Evolutionary conservation across 2,888 invertebrate genomes (phyloP).

Genomic region (Drosophila peninsularis): DNA sequence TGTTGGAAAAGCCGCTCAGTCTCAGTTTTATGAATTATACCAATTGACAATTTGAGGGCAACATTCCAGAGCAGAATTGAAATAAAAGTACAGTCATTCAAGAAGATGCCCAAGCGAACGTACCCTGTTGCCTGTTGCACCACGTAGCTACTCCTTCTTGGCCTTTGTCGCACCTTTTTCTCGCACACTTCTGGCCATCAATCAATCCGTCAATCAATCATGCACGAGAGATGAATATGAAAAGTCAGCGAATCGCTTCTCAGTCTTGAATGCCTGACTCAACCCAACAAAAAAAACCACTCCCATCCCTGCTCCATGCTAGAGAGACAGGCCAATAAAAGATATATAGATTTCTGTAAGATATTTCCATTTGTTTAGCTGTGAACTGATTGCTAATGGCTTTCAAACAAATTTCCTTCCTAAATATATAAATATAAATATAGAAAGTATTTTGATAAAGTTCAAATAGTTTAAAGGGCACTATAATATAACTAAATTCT

Average conservation of each 20-base stretch:
- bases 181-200: slow-evolving; percentile 49
- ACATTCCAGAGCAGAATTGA: slow-evolving; percentile 29
- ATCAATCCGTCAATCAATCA: slow-evolving; percentile 69
- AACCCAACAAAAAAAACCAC: background rate
- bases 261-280: slow-evolving; percentile 32
- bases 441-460: too few species aligned
- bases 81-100: slow-evolving; percentile 70
- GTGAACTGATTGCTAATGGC: slow-evolving; percentile 47
- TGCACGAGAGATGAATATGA: slow-evolving; percentile 28
- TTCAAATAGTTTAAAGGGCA: too few species aligned
- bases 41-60: slow-evolving; percentile 71
- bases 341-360: slow-evolving; percentile 5
- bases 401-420: background rate
- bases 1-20: slow-evolving; percentile 65
- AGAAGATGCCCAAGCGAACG: slow-evolving; percentile 37
- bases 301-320: background rate
- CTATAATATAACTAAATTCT: too few species aligned
- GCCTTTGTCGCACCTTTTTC: slow-evolving; percentile 54
- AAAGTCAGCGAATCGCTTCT: slow-evolving; percentile 43
- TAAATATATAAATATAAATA: slow-evolving; percentile 3
- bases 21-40: slow-evolving; percentile 63
- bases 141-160: slow-evolving; percentile 1
- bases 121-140: slow-evolving; percentile 16
- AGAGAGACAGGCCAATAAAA: slow-evolving; percentile 15
- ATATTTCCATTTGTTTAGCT: slow-evolving; percentile 48